phyloP scores from a whole-genome alignment of 2,113 vertebrate genomes.

The Pristiophorus japonicus region DNA sequence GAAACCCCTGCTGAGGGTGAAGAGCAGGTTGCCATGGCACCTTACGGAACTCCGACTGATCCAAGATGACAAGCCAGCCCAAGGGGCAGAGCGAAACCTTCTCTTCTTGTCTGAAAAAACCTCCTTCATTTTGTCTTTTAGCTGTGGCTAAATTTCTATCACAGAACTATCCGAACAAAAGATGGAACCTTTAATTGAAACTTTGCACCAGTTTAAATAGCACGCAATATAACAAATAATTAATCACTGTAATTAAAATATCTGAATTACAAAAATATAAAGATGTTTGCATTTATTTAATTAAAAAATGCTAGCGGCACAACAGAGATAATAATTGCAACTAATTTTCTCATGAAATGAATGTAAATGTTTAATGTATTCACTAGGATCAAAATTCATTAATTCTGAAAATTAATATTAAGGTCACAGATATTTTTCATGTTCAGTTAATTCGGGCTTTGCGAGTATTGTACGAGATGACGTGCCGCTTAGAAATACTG shows the following conservation, averaged over 20 bases:
- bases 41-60: background rate
- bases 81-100: background rate
- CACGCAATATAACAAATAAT: background rate
- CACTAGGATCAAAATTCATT: background rate
- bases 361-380: no score
- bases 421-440: background rate
- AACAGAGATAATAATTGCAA: background rate
- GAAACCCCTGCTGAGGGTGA: no score
- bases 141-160: background rate
- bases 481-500: background rate
- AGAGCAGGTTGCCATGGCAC: background rate
- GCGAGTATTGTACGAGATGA: no score
- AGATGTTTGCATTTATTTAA: background rate
- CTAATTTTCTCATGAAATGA: background rate
- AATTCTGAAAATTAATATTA: background rate
- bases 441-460: background rate
- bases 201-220: background rate
- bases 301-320: background rate
- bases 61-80: background rate
- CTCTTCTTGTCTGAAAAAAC: background rate
- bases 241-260: background rate
- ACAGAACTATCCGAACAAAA: background rate
- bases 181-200: background rate
- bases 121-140: background rate
- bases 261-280: background rate